phyloP scores from a whole-genome alignment of 2,797 vertebrate genomes.

The Girardinus metallicus region DNA sequence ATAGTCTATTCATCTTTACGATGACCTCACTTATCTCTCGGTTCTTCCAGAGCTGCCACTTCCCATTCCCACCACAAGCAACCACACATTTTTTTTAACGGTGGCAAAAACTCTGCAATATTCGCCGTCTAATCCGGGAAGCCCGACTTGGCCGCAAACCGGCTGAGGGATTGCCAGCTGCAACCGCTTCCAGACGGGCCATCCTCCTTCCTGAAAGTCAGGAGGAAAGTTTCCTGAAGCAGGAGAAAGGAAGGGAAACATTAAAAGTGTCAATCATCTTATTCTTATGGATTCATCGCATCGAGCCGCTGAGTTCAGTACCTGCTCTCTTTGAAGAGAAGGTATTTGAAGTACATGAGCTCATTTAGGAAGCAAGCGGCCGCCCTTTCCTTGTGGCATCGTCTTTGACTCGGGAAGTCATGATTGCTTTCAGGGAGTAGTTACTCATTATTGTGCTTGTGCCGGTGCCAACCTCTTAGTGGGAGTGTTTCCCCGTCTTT shows the following conservation, averaged over 20 bases:
- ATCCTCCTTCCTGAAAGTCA: conserved; percentile 46
- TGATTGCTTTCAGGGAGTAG: conserved; percentile 75
- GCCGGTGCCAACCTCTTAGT: conserved; percentile 58
- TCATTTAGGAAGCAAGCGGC: conserved; percentile 68
- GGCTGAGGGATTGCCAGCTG: conserved; percentile 60
- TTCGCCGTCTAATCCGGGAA: conserved; percentile 72
- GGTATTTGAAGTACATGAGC: conserved; percentile 70
- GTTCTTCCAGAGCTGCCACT: conserved; percentile 69
- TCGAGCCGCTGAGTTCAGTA: conserved; percentile 52
- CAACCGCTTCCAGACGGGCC: conserved; percentile 53
- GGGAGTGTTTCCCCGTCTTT: conserved; percentile 42
- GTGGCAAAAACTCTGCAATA: conserved; percentile 71
- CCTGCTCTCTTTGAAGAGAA: conserved; percentile 35
- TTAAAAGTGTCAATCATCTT: conserved; percentile 62
- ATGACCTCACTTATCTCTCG: conserved; percentile 71
- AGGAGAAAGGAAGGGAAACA: conserved; percentile 32
- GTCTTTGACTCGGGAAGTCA: conserved; percentile 59
- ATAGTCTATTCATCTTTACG: conserved; percentile 68
- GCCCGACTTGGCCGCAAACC: conserved; percentile 63
- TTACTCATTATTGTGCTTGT: conserved; percentile 70
- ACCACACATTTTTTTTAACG: conserved; percentile 44
- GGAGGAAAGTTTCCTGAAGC: conserved; percentile 54
- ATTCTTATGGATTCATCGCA: conserved; percentile 43
- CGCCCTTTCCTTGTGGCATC: conserved; percentile 65
- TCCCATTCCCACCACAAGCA: conserved; percentile 75